A percentile compares a stretch with the other conserved stretches of the same genome.
These are phyloP conservation scores for Protophormia terraenovae DNA, from an alignment of 2,888 invertebrate species.

Conservation along the genomic window DNA sequence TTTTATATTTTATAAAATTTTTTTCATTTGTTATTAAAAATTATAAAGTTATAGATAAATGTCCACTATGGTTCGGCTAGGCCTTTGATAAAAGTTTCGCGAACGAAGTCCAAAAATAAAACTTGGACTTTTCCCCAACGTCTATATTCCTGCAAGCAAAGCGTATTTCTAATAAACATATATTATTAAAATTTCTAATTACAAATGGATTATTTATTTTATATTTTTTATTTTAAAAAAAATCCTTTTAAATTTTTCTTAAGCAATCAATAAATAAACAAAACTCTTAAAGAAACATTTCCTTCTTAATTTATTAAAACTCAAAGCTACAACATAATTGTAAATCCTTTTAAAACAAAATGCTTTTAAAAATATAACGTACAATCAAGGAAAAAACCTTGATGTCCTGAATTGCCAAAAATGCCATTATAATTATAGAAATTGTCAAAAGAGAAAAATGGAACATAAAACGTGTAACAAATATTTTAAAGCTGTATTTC, in stretches of 20 bases:
- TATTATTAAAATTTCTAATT: no score
- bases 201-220: no score
- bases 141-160: no score
- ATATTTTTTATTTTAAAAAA: no score
- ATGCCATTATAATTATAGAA: constrained; percentile 46
- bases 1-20: no score
- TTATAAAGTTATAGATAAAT: no score
- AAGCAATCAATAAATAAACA: neutral
- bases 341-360: constrained; percentile 16
- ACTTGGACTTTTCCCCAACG: no score
- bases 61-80: no score
- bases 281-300: neutral
- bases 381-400: neutral
- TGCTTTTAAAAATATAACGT: constrained; percentile 14
- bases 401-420: constrained; percentile 27
- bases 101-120: no score
- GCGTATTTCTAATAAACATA: no score
- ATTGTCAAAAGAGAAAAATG: constrained; percentile 6
- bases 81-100: no score
- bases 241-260: neutral
- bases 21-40: no score
- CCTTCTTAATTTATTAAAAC: neutral
- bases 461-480: constrained; percentile 64
- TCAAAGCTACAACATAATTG: neutral
- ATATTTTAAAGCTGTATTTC: constrained; percentile 61